A percentile compares a stretch with the other conserved stretches of the same genome.
Evolutionary conservation across 2,888 invertebrate species (phyloP).

Genomic region (Dione juno): DNA sequence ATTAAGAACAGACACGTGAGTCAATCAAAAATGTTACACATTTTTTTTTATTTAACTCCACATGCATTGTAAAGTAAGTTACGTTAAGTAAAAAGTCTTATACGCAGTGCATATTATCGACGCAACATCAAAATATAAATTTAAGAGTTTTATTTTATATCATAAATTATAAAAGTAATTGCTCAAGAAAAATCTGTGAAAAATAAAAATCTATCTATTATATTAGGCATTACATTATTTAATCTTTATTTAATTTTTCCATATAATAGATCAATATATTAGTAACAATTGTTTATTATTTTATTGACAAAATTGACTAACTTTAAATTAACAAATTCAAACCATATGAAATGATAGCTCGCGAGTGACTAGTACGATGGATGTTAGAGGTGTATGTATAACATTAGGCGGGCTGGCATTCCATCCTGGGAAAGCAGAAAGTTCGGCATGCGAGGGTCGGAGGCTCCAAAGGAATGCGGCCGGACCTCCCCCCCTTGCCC

Average conservation of each 20-base stretch:
- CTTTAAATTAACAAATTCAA: slow-evolving; percentile 16
- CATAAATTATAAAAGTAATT: too few species aligned
- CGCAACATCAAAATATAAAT: too few species aligned
- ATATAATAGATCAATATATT: background rate
- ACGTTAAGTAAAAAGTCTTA: background rate
- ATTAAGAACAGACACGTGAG: background rate
- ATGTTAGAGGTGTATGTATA: slow-evolving; percentile 43
- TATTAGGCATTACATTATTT: too few species aligned
- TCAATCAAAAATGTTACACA: background rate
- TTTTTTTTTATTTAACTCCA: background rate
- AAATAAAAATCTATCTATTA: too few species aligned
- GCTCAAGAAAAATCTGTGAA: too few species aligned
- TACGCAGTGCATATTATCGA: too few species aligned
- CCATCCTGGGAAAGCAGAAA: slow-evolving; percentile 65
- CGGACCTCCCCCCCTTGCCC: slow-evolving; percentile 55
- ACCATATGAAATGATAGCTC: slow-evolving; percentile 14
- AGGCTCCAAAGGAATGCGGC: slow-evolving; percentile 79
- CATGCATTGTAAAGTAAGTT: background rate
- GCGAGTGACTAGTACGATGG: slow-evolving; percentile 20
- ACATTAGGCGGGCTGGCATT: slow-evolving; percentile 59
- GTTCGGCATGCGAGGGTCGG: slow-evolving; percentile 60
- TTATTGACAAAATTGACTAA: background rate
- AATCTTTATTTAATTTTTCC: too few species aligned
- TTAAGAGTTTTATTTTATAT: too few species aligned
- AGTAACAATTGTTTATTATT: background rate